Percentiles rank a stretch among this genome's conserved stretches.
Conservation (phyloP, 2,797 vertebrate species). For the Oryzias dopingdopingensis region DNA sequence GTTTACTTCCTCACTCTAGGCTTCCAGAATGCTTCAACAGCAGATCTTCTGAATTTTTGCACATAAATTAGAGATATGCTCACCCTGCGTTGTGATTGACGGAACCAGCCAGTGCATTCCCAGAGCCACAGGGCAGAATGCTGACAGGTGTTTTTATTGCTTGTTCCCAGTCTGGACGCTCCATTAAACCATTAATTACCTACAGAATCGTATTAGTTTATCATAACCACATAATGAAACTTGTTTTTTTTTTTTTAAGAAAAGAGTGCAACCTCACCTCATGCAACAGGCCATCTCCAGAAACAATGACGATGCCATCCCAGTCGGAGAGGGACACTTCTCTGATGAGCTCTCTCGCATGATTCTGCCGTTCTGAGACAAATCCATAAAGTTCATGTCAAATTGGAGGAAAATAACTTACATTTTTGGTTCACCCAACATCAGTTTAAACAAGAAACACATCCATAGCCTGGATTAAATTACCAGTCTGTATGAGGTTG, state of each 20-base stretch:
- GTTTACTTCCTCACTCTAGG: background rate
- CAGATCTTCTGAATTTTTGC: constrained; percentile 1
- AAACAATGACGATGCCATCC: constrained; percentile 89
- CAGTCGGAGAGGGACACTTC: constrained; percentile 84
- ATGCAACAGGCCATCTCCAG: constrained; percentile 88
- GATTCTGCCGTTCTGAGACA: constrained; percentile 84
- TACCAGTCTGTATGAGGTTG: constrained; percentile 94
- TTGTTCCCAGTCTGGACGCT: constrained; percentile 88
- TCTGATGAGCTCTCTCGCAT: constrained; percentile 87
- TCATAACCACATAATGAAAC: background rate
- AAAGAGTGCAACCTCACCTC: constrained; percentile 74
- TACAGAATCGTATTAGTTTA: constrained; percentile 41
- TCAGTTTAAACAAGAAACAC: background rate
- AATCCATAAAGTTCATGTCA: constrained; percentile 2
- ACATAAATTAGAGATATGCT: constrained; percentile 13
- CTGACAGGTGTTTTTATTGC: constrained; percentile 89
- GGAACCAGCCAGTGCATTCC: constrained; percentile 88
- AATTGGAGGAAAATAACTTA: background rate
- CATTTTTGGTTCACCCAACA: background rate
- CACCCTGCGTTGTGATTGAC: constrained; percentile 89
- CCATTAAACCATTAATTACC: constrained; percentile 92
- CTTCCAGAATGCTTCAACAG: background rate
- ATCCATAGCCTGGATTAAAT: background rate
- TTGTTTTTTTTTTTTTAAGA: background rate
- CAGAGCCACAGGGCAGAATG: constrained; percentile 90